Conservation (phyloP, 2,888 invertebrate species). For the Cryptus armator region DNA sequence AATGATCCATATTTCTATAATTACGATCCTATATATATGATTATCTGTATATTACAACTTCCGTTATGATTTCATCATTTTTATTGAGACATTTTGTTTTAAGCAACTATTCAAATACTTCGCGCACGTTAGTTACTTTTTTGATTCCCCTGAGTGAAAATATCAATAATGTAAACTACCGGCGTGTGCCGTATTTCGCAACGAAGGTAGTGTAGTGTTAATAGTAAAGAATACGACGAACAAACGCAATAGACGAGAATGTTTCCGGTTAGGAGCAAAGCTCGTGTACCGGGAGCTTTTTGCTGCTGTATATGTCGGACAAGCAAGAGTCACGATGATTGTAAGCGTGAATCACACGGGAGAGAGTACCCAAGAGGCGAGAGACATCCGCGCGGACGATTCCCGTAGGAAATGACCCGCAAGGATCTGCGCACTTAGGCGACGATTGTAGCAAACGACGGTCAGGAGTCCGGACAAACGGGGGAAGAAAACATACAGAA, state of each 20-base stretch:
- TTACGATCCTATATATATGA: too few species aligned
- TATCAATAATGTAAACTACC: neutral
- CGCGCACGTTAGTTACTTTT: neutral
- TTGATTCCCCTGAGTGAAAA: neutral
- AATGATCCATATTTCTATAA: too few species aligned
- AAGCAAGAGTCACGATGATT: neutral
- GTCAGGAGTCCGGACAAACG: constrained; percentile 7
- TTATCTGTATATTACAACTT: too few species aligned
- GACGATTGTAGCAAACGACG: constrained; percentile 41
- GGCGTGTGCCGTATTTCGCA: neutral
- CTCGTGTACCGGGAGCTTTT: neutral
- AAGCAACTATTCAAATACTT: too few species aligned
- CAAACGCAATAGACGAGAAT: neutral
- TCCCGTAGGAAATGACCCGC: constrained; percentile 44
- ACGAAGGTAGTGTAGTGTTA: neutral
- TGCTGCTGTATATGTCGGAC: too few species aligned
- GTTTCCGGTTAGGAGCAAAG: neutral
- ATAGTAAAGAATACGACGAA: neutral
- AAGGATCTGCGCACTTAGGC: constrained; percentile 27
- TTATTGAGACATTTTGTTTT: too few species aligned
- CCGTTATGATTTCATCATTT: too few species aligned
- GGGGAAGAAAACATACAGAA: constrained; percentile 8
- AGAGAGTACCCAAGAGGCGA: constrained; percentile 4
- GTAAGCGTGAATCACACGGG: constrained; percentile 23
- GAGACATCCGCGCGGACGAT: constrained; percentile 13